Evolutionary conservation across 2,888 invertebrate species (phyloP).

Genomic region (Malthinus flaveolus): DNA sequence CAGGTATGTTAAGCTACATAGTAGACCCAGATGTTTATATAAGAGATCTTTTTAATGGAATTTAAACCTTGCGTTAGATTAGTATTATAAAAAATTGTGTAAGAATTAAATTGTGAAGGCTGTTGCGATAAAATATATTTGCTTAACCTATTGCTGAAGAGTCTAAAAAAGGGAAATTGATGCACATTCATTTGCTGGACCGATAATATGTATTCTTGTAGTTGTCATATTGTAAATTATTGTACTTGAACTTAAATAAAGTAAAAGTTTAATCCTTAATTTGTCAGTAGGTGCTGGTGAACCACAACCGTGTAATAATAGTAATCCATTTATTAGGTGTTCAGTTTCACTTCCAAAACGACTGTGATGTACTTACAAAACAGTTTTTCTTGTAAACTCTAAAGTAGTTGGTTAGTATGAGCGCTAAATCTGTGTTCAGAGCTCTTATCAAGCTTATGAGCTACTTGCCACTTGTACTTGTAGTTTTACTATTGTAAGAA

Average conservation of each 20-base stretch:
- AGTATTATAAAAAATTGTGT: constrained; percentile 23
- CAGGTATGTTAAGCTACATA: constrained; percentile 69
- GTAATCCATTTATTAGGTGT: too few relatives aligned
- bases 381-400: too few relatives aligned
- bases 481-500: too few relatives aligned
- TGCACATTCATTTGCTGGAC: constrained; percentile 16
- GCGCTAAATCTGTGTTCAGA: too few relatives aligned
- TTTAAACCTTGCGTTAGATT: constrained; percentile 33
- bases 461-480: too few relatives aligned
- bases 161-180: constrained; percentile 1
- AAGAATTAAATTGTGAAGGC: constrained; percentile 26
- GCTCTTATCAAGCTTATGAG: too few relatives aligned
- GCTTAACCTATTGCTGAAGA: constrained; percentile 8
- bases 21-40: constrained; percentile 67
- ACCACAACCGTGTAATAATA: too few relatives aligned
- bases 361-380: too few relatives aligned
- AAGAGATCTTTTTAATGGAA: constrained; percentile 57
- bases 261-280: constrained; percentile 23
- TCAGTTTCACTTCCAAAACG: too few relatives aligned
- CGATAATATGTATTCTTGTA: constrained; percentile 23
- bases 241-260: constrained; percentile 25
- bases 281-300: not conserved
- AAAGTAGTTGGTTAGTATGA: too few relatives aligned
- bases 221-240: constrained; percentile 27
- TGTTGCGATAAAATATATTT: constrained; percentile 24